Conservation (phyloP, 2,888 invertebrate species). For the Deilephila elpenor region DNA sequence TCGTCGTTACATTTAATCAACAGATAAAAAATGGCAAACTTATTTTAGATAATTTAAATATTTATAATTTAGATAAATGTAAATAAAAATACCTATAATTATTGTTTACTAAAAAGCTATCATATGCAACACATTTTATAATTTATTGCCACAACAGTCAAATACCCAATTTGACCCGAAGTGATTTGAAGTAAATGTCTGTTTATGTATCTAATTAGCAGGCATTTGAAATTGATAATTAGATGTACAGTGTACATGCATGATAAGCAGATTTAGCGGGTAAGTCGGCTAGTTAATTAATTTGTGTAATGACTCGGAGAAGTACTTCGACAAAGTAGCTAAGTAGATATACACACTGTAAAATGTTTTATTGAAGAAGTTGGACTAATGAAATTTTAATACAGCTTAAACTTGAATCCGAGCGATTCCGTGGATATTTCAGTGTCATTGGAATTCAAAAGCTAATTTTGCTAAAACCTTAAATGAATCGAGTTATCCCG, state of each 20-base stretch:
- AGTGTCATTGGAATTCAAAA: conserved; percentile 80
- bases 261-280: not conserved
- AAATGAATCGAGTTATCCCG: conserved; percentile 82
- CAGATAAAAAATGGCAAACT: no score
- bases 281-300: not conserved
- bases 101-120: no score
- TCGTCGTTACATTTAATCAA: no score
- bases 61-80: no score
- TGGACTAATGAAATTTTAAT: conserved; percentile 60
- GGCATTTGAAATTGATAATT: conserved; percentile 26
- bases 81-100: no score
- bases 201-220: not conserved
- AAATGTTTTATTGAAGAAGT: conserved; percentile 47
- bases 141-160: no score
- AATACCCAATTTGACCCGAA: not conserved
- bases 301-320: conserved; percentile 1
- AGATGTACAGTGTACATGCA: no score
- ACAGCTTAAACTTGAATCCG: conserved; percentile 46
- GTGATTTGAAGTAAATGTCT: not conserved
- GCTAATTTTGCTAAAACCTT: conserved; percentile 84
- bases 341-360: not conserved
- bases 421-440: conserved; percentile 66
- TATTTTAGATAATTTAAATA: no score
- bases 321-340: not conserved
- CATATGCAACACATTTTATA: no score